Base-by-base conservation (phyloP, 1,140 invertebrate species). In the Microplitis demolitor region DNA sequence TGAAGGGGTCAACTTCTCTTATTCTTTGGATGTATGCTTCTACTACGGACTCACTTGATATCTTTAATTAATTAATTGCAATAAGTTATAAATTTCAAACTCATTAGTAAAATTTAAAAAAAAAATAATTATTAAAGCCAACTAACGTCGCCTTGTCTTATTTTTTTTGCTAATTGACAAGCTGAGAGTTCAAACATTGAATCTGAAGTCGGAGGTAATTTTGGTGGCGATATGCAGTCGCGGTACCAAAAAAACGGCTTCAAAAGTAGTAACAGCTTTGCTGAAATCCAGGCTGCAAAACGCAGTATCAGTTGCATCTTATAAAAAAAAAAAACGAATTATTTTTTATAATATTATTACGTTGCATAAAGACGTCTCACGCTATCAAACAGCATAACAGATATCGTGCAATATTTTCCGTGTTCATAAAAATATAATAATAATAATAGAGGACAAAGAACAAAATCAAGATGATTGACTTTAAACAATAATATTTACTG, bases 11-110 rank as follows among this genome's bases (percentile, higher is more conserved):
- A 0, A 95, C 92, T 80, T 91, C 90, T 66, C 89, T 87, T 11
- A 95, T 91, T 16, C 94, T 88, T 3, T 85, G 82, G 51, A 95
- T 92, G 79, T 92, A 95, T 0, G 89, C 87, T 4, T 83, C 74
- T 1, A 94, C 90, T 6, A 95, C 84, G 61, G 90, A 83, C 77
- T 90, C 89, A 60, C 91, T 91, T 6, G 87, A 88, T 35, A 92
- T 77, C 91, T 92, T 77, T 8, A 70, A 63, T 14, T 31, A 4
- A 45, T 16, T 34, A 34, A 61, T 34, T 11, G 5, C n/a, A 14
- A 3, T 9, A 4, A 56, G 2, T 56, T 9, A n/a, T 13, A 33
- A 62, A 9, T 24, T 13, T 60, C 2, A 60, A 24, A 24, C 14
- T 31, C 58, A 31, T 33, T 8, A 24, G 24, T 24, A 9, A 5